Conservation (phyloP, 2,113 vertebrate species). For the Actenoides lindsayi region DNA sequence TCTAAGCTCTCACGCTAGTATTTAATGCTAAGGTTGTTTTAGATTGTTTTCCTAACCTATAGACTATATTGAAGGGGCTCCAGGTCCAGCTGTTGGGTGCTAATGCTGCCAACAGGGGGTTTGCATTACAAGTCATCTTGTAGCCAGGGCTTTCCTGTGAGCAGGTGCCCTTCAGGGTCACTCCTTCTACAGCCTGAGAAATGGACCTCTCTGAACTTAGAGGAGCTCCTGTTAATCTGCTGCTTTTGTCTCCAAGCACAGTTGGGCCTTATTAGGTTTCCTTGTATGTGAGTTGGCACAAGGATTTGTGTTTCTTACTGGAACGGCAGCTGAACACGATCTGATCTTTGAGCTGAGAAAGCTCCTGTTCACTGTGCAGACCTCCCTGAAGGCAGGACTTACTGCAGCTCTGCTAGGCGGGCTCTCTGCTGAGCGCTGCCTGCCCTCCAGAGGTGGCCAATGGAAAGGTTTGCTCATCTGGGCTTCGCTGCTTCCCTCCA, state of each 20-base stretch:
- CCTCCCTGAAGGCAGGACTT: neutral
- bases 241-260: neutral
- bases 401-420: neutral
- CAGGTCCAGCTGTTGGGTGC: neutral
- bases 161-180: neutral
- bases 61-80: neutral
- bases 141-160: neutral
- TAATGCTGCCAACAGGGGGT: neutral
- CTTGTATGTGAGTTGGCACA: neutral
- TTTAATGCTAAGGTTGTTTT: neutral
- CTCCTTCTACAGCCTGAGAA: rapidly evolving
- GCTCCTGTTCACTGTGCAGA: neutral
- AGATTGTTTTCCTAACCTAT: neutral
- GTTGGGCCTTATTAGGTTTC: neutral
- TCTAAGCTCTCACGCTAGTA: neutral
- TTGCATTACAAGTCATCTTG: neutral
- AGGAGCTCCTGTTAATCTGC: neutral
- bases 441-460: neutral
- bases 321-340: neutral
- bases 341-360: neutral
- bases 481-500: neutral
- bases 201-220: neutral
- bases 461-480: neutral
- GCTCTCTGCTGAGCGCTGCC: neutral
- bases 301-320: neutral